Evolutionary conservation across 2,888 invertebrate species (phyloP).

Genomic region (Leptopilina syphax): DNA sequence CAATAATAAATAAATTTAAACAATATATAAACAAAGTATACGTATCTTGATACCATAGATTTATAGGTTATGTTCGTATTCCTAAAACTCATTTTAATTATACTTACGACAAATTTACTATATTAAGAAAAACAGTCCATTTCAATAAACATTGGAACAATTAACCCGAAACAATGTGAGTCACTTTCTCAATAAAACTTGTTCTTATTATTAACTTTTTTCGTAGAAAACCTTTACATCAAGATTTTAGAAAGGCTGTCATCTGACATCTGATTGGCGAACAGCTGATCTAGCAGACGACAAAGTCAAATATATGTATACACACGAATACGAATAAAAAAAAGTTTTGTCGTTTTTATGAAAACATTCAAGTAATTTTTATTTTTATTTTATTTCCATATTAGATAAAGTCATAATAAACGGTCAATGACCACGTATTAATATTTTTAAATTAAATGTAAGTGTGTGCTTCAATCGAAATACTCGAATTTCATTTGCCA

Average conservation of each 20-base stretch:
- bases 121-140: not conserved
- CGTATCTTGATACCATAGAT: not conserved
- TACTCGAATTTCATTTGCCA: not conserved
- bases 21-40: not conserved
- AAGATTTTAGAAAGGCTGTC: not conserved
- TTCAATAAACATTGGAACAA: not conserved
- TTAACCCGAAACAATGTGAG: not conserved
- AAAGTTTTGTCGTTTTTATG: not conserved
- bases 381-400: not conserved
- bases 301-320: not conserved
- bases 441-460: conserved; percentile 17
- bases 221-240: not conserved
- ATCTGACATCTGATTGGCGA: not conserved
- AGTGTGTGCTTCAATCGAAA: not conserved
- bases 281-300: conserved; percentile 13
- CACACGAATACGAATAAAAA: too few species aligned
- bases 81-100: not conserved
- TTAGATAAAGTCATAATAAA: not conserved
- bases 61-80: not conserved
- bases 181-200: not conserved
- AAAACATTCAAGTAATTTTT: not conserved
- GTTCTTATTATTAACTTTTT: not conserved
- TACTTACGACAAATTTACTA: not conserved
- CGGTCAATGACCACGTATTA: not conserved
- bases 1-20: not conserved